A percentile compares a stretch with the other conserved stretches of the same genome.
Conservation (phyloP, 2,113 vertebrate genomes). For the Melanerpes formicivorus region DNA sequence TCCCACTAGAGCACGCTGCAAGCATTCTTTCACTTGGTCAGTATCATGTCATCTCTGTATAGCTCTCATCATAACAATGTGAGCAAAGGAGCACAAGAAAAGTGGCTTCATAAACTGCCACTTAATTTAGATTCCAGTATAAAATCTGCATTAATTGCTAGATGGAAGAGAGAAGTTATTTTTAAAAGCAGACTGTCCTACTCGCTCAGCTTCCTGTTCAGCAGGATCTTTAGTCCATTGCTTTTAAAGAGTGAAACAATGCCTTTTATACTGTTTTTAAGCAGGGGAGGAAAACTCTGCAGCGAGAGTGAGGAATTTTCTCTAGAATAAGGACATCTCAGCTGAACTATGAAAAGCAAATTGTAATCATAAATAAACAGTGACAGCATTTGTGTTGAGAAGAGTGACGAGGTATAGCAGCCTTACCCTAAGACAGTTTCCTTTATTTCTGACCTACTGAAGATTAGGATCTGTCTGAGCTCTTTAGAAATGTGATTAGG, state of each 20-base stretch:
- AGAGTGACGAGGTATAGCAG: neutral
- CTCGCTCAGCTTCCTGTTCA: constrained; percentile 12
- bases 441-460: neutral
- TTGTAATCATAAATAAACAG: neutral
- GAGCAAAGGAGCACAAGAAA: neutral
- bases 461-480: neutral
- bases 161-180: neutral
- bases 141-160: neutral
- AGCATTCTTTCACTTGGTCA: neutral
- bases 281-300: neutral
- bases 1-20: neutral
- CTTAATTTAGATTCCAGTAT: neutral
- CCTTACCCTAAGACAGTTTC: neutral
- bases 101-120: neutral
- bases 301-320: neutral
- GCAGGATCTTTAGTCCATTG: neutral
- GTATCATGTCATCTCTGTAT: neutral
- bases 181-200: constrained; percentile 23
- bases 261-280: neutral
- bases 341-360: neutral
- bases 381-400: neutral
- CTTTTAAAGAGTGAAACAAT: neutral
- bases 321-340: neutral
- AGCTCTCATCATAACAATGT: neutral
- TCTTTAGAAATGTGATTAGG: neutral